Evolutionary conservation across 1,140 invertebrate genomes (phyloP), one percentile per base, ranked within the genome.

Genomic region (Dryas iulia): DNA sequence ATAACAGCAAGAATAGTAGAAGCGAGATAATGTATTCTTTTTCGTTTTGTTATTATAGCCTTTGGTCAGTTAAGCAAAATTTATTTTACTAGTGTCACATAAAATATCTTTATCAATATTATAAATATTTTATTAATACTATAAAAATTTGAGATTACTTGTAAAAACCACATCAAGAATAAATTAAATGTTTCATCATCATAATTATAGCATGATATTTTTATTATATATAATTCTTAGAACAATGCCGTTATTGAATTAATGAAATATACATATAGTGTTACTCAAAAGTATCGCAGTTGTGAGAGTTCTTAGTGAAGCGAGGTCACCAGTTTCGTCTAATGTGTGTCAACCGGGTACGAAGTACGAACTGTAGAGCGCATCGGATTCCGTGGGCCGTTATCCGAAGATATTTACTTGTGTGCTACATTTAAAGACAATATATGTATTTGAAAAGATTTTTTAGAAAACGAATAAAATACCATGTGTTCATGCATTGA

Each of bases 321-420:
- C 21, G 33, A 60, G 23, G 33, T 60, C 33, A 21, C 3, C 18
- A 60, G 23, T 26, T 60, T 60, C 25, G 33, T 60, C 59, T 60
- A 60, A 47, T 60, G 33, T 60, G 33, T 60, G 59, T 60, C 59
- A 60, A 47, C 33, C 25, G 33, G 14, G 39, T 10, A 47, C 39
- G 39, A 47, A 47, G 39, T 21, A 47, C 39, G 39, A 26, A 47
- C 59, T 39, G 30, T 47, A 21, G 59, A 39, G 59, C 33, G 59
- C 33, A 23, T 39, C 28, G 33, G 24, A 47, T 28, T 60, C 59
- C 58, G 39, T 8, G 12, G 14, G 6, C 59, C 59, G 59, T 60
- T 60, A 60, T 60, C 59, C 26, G 8, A 47, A 47, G 33, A 47
- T 47, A 47, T 21, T 47, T 18, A 47, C 39, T 21, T 47, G 18